phyloP scores from a whole-genome alignment of 2,888 invertebrate species.

The Euplagia quadripunctaria region DNA sequence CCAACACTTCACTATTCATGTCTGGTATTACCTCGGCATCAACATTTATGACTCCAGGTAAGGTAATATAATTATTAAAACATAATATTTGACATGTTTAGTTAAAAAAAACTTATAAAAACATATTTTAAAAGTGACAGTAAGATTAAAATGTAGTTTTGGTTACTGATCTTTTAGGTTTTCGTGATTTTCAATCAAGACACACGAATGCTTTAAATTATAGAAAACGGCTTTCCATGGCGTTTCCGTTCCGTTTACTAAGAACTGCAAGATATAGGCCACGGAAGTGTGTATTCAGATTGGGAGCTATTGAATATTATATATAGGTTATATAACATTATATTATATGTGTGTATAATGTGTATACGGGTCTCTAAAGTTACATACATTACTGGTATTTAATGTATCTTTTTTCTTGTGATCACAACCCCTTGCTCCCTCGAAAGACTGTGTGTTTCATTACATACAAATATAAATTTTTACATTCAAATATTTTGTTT shows the following conservation, averaged over 20 bases:
- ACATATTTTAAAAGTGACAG: too few relatives aligned
- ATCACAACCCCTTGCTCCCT: neutral
- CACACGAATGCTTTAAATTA: neutral
- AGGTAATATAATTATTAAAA: neutral
- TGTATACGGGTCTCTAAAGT: too few relatives aligned
- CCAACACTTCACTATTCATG: slow-evolving; percentile 15
- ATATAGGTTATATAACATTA: too few relatives aligned
- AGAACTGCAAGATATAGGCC: too few relatives aligned
- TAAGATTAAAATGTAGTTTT: too few relatives aligned
- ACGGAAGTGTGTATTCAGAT: too few relatives aligned
- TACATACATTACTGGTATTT: too few relatives aligned
- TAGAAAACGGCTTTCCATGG: too few relatives aligned
- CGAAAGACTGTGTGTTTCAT: neutral
- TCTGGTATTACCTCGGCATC: slow-evolving; percentile 10
- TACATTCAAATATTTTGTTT: neutral
- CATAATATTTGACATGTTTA: neutral
- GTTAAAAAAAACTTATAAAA: neutral
- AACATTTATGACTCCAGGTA: slow-evolving; percentile 14
- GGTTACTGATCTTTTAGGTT: neutral
- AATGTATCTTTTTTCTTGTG: too few relatives aligned
- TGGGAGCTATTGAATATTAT: neutral
- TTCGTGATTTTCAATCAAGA: neutral
- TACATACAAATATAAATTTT: neutral
- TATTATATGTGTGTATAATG: too few relatives aligned
- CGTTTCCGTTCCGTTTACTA: too few relatives aligned